Evolutionary conservation across 2,113 vertebrate genomes (phyloP), one percentile per base, ranked within the genome.

Genomic region (Tyto alba): DNA sequence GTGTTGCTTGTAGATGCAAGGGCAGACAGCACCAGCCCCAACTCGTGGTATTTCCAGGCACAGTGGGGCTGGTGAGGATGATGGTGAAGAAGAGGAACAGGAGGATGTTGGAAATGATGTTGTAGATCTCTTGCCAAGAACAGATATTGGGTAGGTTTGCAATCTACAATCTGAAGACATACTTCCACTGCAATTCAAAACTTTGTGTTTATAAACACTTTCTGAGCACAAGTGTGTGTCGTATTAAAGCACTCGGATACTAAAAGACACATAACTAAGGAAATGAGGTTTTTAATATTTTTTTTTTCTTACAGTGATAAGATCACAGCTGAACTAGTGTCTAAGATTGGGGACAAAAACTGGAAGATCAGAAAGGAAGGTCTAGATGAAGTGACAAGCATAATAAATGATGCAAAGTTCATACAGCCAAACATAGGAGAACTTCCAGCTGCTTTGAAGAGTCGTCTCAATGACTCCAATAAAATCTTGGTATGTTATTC

Each of bases 321-420:
- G 97, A 98, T 99, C 89, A 98, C 99, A 27, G 98, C 97, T 5
- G 99, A 99, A 25, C 97, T 99, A 81, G 98, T 99, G 81, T 98
- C 98, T 67, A 99, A 99, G 96, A 99, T 99, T 55, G 98, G 97
- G 19, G 99, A 99, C 94, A 99, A 99, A 97, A 99, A 99, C 97
- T 99, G 99, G 99, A 99, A 99, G 97, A 99, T 99, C 90, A 98
- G 99, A 89, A 99, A 99, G 96, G 99, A 99, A 95, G 99, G 99
- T 40, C 97, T 99, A 50, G 99, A 99, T 94, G 99, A 99, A 98
- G 98, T 98, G 23, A 96, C 98, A 10, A 98, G 98, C 64, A 98
- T 99, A 80, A 98, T 99, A 95, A 99, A 99, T 22, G 99, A 99
- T 85, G 99, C 99, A 30, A 99, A 99, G 91, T 99, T 99, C 95